Evolutionary conservation across 2,797 vertebrate species (phyloP).

Genomic region (Chaetophractus vellerosus): DNA sequence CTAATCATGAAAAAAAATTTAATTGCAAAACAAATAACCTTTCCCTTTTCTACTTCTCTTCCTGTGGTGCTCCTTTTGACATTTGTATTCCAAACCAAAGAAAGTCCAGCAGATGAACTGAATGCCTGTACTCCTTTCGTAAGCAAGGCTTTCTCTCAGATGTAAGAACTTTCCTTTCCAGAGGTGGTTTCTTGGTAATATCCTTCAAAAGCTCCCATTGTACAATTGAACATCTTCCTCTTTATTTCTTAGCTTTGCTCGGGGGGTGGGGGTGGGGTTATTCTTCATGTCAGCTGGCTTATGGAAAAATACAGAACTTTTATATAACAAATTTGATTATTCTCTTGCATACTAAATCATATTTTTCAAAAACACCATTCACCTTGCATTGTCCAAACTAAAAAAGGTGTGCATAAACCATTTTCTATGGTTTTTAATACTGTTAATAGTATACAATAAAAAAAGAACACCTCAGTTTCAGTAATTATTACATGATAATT

Average conservation of each 20-base stretch:
- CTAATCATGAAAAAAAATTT: background rate
- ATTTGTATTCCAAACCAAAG: constrained; percentile 48
- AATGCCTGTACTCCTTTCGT: background rate
- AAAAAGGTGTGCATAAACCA: constrained; percentile 59
- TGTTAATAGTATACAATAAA: background rate
- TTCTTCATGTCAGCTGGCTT: constrained; percentile 71
- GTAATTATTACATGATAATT: constrained; percentile 14
- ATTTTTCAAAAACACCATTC: constrained; percentile 71
- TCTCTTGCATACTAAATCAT: constrained; percentile 73
- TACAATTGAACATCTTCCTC: constrained; percentile 30
- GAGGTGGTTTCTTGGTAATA: constrained; percentile 43
- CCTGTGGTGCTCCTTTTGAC: background rate
- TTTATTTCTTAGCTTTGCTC: constrained; percentile 56
- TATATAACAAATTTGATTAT: constrained; percentile 53
- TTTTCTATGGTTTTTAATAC: constrained; percentile 29
- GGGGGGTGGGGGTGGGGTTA: background rate
- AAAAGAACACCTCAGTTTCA: background rate
- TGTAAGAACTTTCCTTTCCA: constrained; percentile 51
- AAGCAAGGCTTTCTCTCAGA: background rate
- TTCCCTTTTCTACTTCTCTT: background rate
- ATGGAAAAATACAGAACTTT: constrained; percentile 64
- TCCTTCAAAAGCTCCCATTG: constrained; percentile 23
- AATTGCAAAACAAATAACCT: constrained; percentile 16
- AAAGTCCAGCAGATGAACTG: background rate
- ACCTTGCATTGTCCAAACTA: constrained; percentile 57